Percentiles rank a stretch among this genome's conserved stretches.
phyloP scores from a whole-genome alignment of 1,140 invertebrate species.

The Heliconius nattereri region DNA sequence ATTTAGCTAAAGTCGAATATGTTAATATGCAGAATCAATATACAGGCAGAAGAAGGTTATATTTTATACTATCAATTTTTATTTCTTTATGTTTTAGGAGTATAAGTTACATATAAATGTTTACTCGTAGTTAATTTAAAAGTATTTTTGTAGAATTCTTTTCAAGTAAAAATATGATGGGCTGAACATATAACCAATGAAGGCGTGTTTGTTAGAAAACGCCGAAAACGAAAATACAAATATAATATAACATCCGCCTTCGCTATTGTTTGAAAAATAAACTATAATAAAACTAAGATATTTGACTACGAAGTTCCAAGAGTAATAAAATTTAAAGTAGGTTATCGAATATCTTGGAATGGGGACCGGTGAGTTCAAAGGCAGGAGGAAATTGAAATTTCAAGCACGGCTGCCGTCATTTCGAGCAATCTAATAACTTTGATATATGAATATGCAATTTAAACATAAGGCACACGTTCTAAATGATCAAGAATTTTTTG shows the following conservation, averaged over 20 bases:
- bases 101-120: too few relatives aligned
- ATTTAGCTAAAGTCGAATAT: too few relatives aligned
- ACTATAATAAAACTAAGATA: slow-evolving; percentile 2
- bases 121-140: too few relatives aligned
- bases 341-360: slow-evolving; percentile 22
- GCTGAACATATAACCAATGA: too few relatives aligned
- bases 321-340: slow-evolving; percentile 33
- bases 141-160: too few relatives aligned
- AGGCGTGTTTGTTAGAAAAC: not conserved
- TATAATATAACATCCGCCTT: not conserved
- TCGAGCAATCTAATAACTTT: slow-evolving; percentile 21
- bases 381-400: slow-evolving; percentile 44
- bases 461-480: not conserved
- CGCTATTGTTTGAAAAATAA: slow-evolving; percentile 1
- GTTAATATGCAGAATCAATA: too few relatives aligned
- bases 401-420: slow-evolving; percentile 34
- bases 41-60: too few relatives aligned
- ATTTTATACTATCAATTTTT: too few relatives aligned
- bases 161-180: too few relatives aligned
- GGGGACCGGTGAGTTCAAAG: slow-evolving; percentile 36
- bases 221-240: not conserved
- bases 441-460: slow-evolving; percentile 10
- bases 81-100: too few relatives aligned
- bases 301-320: slow-evolving; percentile 6
- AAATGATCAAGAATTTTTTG: not conserved